A percentile compares a stretch with the other conserved stretches of the same genome.
phyloP scores from a whole-genome alignment of 2,113 vertebrate genomes.

The Podiceps cristatus region DNA sequence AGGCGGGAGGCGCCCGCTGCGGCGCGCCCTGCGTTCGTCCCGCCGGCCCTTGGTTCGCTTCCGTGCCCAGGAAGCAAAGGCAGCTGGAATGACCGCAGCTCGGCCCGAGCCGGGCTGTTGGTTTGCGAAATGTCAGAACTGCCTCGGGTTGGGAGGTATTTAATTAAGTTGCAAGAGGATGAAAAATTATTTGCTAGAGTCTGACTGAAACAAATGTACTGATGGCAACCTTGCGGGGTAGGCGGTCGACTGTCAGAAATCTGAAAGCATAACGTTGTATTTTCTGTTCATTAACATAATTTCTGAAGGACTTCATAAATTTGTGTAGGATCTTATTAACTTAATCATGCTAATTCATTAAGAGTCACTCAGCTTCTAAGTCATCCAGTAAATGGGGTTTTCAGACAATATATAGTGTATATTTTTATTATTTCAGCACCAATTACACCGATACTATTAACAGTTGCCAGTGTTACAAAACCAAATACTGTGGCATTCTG shows the following conservation, averaged over 20 bases:
- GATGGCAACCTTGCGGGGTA: not conserved
- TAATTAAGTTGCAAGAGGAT: not conserved
- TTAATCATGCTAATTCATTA: not conserved
- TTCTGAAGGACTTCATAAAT: not conserved
- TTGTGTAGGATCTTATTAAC: not conserved
- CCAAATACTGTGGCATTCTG: not conserved
- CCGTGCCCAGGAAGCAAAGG: not conserved
- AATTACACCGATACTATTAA: not conserved
- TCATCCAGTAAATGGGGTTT: not conserved
- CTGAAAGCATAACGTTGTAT: not conserved
- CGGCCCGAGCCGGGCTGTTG: not conserved
- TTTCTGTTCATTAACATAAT: not conserved
- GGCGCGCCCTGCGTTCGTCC: too few relatives aligned
- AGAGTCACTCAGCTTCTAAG: not conserved
- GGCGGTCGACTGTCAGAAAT: not conserved
- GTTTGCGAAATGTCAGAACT: not conserved
- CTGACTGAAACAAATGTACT: not conserved
- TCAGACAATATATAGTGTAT: not conserved
- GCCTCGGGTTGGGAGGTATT: not conserved
- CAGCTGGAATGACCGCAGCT: not conserved
- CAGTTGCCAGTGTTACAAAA: not conserved
- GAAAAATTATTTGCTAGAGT: not conserved
- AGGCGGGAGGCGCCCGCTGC: too few relatives aligned
- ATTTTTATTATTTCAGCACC: not conserved
- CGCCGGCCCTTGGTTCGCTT: rapidly evolving